Base-by-base conservation (phyloP, 1,140 invertebrate genomes). In the Neodiprion fabricii region DNA sequence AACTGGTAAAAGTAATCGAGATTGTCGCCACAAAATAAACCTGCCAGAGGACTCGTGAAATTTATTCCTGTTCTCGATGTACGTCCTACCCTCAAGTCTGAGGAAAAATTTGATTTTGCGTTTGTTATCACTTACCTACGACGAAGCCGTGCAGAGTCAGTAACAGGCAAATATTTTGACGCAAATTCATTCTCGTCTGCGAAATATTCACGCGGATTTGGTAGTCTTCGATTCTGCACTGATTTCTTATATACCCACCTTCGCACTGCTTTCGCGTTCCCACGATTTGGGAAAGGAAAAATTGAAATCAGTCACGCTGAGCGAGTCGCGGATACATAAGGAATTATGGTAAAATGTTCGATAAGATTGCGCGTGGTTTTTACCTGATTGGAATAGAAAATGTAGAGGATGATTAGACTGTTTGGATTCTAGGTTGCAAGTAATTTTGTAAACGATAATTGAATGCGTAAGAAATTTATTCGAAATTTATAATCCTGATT, bases 61-160 rank as follows among this genome's bases (percentile, higher is more conserved):
- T 65, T 3, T 40, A 40, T 40, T 40, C 28, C 5, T 40, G 1
- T 40, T 40, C 28, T 40, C 28, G 53, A 61, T 61, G 53, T 17
- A 17, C n/a, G 4, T 61, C 0, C 11, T 61, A 61, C 4, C n/a
- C 53, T 9, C 12, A 5, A 69, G 40, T 17, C 67, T 21, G 40
- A 69, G 8, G 11, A 69, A 69, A 69, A 23, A 21, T 69, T 23
- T 69, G 8, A 47, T 9, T 7, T 21, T 14, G n/a, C 14, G 8
- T 17, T 69, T 17, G 17, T 47, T 5, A 69, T 69, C 10, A 69
- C 67, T 69, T 21, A 69, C 67, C 67, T 69, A 11, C 67, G 21
- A 69, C 67, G 67, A 69, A 69, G 40, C 14, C 28, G 2, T 40
- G 21, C n/a, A 61, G n/a, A 61, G 53, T 61, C 67, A 21, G 40